These are phyloP conservation scores for Popillia japonica DNA, from an alignment of 1,140 invertebrate genomes.

Conservation along the genomic window DNA sequence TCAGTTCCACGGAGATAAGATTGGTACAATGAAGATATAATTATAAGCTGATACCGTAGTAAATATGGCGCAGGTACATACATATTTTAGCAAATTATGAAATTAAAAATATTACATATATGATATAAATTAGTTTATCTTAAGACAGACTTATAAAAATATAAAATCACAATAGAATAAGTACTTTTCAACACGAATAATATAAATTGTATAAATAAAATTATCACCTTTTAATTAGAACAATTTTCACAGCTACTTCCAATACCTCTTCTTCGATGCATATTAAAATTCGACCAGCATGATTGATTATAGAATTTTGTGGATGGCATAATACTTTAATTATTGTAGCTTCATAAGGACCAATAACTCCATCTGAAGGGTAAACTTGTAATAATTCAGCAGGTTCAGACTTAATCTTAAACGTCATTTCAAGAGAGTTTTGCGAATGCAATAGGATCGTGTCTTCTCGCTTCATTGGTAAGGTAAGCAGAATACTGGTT, in stretches of 20 bases:
- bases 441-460: background rate
- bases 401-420: background rate
- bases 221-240: constrained; percentile 20
- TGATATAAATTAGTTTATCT: background rate
- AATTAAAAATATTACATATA: background rate
- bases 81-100: no score
- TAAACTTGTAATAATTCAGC: background rate
- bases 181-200: background rate
- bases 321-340: constrained; percentile 26
- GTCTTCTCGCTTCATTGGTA: constrained; percentile 27
- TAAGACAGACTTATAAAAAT: background rate
- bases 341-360: constrained; percentile 14
- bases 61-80: no score
- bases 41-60: no score
- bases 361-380: constrained; percentile 30
- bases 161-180: constrained; percentile 20
- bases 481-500: constrained; percentile 31
- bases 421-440: background rate
- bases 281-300: background rate
- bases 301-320: background rate
- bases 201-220: background rate
- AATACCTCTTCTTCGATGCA: constrained; percentile 16
- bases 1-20: no score
- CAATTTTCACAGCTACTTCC: constrained; percentile 10
- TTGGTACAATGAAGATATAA: no score